Evolutionary conservation across 2,888 invertebrate species (phyloP), one percentile per base, ranked within the genome.

Genomic region (Poecilus cupreus): DNA sequence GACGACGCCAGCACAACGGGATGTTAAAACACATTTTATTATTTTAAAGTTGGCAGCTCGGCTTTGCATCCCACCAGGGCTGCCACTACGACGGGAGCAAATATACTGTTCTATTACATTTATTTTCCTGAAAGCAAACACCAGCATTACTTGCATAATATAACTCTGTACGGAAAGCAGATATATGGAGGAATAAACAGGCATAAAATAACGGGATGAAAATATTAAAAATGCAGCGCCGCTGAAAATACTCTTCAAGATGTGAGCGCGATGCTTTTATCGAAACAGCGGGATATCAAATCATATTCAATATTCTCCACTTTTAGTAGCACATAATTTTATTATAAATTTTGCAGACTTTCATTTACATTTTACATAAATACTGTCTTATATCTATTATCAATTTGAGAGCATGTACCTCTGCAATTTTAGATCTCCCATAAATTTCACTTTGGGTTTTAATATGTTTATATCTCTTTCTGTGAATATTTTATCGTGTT

Each of bases 81-180:
- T 51, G 18, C 51, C 51, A 51, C 51, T 18, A 51, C 51, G 43
- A 13, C 11, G 51, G 18, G 37, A 37, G 39, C 18, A 37, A 68
- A 68, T 68, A 68, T 68, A 68, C 37, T 68, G 64, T 68, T 68
- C 64, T 68, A 68, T 68, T 68, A 68, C 64, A 68, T 68, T 68
- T 68, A 37, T 68, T 32, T 68, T 68, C 60, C 37, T 68, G 37
- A 68, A 68, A 68, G 64, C 37, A 68, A 37, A 37, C 64, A 68
- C 37, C 37, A 32, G 64, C 16, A 60, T 60, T 60, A 60, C 60
- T 60, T 60, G 60, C 60, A 60, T 60, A 60, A 60, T 60, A 60
- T 60, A 60, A 60, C 60, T 43, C 13, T 60, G 60, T 22, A 60
- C 13, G 22, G 24, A 22, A n/a, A 24, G 24, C 26, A 60, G 60